Base-by-base conservation (phyloP, 2,797 vertebrate genomes). In the Clamator glandarius region DNA sequence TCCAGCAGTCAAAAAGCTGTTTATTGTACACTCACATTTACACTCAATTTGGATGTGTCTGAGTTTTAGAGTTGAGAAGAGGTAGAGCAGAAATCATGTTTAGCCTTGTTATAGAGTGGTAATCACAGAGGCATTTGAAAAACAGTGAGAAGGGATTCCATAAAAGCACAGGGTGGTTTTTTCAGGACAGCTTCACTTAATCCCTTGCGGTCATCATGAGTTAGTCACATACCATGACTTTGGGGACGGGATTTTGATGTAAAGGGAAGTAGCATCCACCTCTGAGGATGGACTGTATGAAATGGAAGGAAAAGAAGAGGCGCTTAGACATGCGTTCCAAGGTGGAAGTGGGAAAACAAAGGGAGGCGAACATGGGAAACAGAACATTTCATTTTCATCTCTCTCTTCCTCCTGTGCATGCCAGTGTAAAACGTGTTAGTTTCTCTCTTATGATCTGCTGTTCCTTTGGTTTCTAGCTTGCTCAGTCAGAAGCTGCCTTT, bases 131-230 rank as follows among this genome's bases (percentile, higher is more conserved):
- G 55, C 41, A 18, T 92, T 51, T 57, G 52, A 54, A 55, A 48
- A 85, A 26, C 41, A 63, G 46, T 1, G 1, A 72, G 51, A 61
- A 64, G 29, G 59, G 61, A 15, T 52, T 84, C 46, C n/a, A 1
- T 57, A 39, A 77, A 83, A 87, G 24, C 24, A 20, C 21, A 8
- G 1, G 24, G 13, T 48, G n/a, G 39, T 87, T 44, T 84, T 67
- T 48, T 75, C 23, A 19, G 48, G 31, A 57, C 0, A 3, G 24
- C 33, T 61, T 90, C 42, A 19, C 29, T 64, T 54, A 15, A 73
- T 66, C 39, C 28, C 42, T 55, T 72, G 46, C 26, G 50, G 31
- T 46, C 35, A 4, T 31, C 0, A 0, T 31, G 26, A 62, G 41
- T 61, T 16, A 89, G 81, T 54, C 44, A 57, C 10, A 26, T 55